Percentiles rank a stretch among this genome's conserved stretches.
phyloP scores from a whole-genome alignment of 2,113 vertebrate species.

The Solenodon paradoxus region DNA sequence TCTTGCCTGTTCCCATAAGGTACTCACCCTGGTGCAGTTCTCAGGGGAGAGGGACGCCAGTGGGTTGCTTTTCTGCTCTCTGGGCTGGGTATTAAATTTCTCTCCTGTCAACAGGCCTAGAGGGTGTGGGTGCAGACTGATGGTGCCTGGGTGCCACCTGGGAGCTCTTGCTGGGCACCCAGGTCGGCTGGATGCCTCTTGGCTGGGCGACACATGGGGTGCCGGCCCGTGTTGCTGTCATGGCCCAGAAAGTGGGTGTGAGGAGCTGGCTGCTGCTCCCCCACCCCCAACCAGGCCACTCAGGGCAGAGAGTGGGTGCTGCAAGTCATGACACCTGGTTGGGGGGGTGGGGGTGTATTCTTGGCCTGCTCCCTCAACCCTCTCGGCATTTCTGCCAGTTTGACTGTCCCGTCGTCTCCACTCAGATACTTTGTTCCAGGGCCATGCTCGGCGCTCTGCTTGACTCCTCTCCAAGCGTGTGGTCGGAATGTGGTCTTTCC shows the following conservation, averaged over 20 bases:
- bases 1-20: not conserved
- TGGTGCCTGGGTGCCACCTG: not conserved
- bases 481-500: not conserved
- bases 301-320: not conserved
- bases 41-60: not conserved
- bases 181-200: too few relatives aligned
- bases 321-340: too few relatives aligned
- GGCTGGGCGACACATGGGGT: rapidly evolving
- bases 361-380: rapidly evolving
- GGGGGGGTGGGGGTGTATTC: too few relatives aligned
- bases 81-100: rapidly evolving
- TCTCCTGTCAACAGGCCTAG: not conserved
- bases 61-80: not conserved
- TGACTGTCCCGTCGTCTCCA: not conserved
- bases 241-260: not conserved
- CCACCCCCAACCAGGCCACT: not conserved
- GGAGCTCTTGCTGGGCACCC: not conserved
- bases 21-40: rapidly evolving
- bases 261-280: not conserved
- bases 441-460: not conserved
- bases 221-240: not conserved
- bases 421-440: rapidly evolving
- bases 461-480: rapidly evolving
- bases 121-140: rapidly evolving
- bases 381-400: not conserved